Evolutionary conservation across 2,888 invertebrate species (phyloP).

Genomic region (Dysmachus trigonus): DNA sequence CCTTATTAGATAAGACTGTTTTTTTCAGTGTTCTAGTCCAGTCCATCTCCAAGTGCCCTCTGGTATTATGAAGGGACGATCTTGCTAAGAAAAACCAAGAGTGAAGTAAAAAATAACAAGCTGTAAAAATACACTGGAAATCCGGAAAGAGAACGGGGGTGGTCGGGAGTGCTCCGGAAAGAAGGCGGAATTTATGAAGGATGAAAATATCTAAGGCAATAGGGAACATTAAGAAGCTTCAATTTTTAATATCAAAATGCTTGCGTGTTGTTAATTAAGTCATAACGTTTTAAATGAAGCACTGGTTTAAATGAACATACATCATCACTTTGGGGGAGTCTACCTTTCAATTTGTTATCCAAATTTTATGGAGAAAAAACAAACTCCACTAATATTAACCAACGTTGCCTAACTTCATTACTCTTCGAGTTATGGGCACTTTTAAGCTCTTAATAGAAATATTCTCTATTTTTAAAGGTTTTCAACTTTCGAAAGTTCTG

Average conservation of each 20-base stretch:
- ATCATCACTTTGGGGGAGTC: not conserved
- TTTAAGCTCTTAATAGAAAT: not conserved
- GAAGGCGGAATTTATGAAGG: not conserved
- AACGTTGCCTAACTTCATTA: not conserved
- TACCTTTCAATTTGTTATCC: not conserved
- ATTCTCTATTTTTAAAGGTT: not conserved
- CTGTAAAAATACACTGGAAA: not conserved
- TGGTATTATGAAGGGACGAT: not conserved
- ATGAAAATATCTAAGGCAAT: not conserved
- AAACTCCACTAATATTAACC: not conserved
- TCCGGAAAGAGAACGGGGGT: not conserved
- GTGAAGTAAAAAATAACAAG: not conserved
- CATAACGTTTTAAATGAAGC: not conserved
- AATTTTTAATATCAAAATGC: not conserved
- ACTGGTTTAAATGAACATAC: not conserved
- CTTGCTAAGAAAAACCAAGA: not conserved
- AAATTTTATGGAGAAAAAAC: not conserved
- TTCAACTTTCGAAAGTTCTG: not conserved
- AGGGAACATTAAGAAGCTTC: not conserved
- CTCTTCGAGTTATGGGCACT: not conserved
- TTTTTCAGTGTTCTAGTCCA: not conserved
- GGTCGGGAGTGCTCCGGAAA: not conserved
- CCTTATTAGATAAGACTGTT: not conserved
- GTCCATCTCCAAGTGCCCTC: not conserved
- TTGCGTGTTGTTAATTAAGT: not conserved